Evolutionary conservation across 2,888 invertebrate species (phyloP).

Genomic region (Abrostola tripartita): DNA sequence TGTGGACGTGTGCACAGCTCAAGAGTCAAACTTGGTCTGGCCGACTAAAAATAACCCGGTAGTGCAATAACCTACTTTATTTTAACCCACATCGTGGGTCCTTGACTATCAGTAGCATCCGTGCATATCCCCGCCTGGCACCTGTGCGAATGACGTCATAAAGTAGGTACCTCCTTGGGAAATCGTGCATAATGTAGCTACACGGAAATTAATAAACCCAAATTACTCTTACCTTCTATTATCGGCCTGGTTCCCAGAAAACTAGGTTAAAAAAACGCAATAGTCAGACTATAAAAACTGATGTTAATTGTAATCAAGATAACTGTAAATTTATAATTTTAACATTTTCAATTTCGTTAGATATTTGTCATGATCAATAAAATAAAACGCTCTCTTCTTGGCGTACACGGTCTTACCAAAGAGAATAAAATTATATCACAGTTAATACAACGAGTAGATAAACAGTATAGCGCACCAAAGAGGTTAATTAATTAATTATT

Average conservation of each 20-base stretch:
- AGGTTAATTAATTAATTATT: conserved; percentile 4
- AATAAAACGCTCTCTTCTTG: conserved; percentile 27
- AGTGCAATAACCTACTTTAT: conserved; percentile 88
- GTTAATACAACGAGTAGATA: conserved; percentile 7
- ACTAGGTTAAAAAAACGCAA: conserved; percentile 74
- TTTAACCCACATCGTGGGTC: conserved; percentile 85
- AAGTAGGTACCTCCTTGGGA: conserved; percentile 70
- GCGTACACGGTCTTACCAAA: conserved; percentile 14
- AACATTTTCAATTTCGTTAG: conserved; percentile 48
- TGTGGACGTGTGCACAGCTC: conserved; percentile 68
- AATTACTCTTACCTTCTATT: conserved; percentile 78
- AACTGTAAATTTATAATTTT: conserved; percentile 43
- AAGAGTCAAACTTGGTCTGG: conserved; percentile 72
- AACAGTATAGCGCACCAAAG: conserved; percentile 5
- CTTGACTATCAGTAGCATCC: conserved; percentile 80
- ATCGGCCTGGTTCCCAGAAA: conserved; percentile 71
- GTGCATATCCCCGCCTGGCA: conserved; percentile 84
- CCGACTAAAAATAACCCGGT: conserved; percentile 73
- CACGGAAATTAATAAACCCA: conserved; percentile 82
- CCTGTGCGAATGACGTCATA: conserved; percentile 83
- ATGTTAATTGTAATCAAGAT: conserved; percentile 22
- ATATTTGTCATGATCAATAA: conserved; percentile 35
- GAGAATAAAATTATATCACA: conserved; percentile 4
- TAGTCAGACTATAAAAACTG: conserved; percentile 53
- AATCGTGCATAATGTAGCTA: conserved; percentile 73